phyloP scores from a whole-genome alignment of 2,113 vertebrate species.

The Catharus fuscescens region DNA sequence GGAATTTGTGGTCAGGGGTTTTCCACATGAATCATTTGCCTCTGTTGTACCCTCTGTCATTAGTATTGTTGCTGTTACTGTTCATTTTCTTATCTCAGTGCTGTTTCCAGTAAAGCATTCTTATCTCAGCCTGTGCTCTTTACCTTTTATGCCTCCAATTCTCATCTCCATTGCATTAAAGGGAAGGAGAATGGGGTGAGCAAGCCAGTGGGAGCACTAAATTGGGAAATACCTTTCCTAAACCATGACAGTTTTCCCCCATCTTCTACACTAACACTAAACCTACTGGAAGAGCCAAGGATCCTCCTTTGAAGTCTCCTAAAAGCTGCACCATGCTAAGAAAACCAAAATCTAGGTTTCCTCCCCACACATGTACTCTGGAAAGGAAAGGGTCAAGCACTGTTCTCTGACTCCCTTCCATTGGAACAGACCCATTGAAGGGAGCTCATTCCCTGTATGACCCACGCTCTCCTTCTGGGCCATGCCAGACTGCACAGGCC shows the following conservation, averaged over 20 bases:
- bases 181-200: background rate
- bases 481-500: background rate
- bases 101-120: background rate
- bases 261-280: background rate
- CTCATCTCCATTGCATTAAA: background rate
- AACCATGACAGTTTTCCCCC: background rate
- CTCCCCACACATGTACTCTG: rapidly evolving
- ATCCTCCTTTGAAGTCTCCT: background rate
- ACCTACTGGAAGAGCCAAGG: background rate
- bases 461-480: rapidly evolving
- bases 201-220: background rate
- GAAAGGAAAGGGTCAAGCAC: background rate
- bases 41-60: background rate
- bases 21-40: background rate
- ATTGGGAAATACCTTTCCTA: background rate
- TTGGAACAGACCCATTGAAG: rapidly evolving
- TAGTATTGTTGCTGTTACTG: background rate
- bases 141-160: background rate
- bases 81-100: background rate
- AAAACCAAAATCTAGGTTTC: background rate
- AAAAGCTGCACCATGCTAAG: background rate
- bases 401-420: rapidly evolving
- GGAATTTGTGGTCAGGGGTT: background rate
- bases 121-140: background rate
- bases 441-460: rapidly evolving